These are phyloP conservation scores for Sisyra terminalis DNA, from an alignment of 2,888 invertebrate genomes.

Conservation along the genomic window DNA sequence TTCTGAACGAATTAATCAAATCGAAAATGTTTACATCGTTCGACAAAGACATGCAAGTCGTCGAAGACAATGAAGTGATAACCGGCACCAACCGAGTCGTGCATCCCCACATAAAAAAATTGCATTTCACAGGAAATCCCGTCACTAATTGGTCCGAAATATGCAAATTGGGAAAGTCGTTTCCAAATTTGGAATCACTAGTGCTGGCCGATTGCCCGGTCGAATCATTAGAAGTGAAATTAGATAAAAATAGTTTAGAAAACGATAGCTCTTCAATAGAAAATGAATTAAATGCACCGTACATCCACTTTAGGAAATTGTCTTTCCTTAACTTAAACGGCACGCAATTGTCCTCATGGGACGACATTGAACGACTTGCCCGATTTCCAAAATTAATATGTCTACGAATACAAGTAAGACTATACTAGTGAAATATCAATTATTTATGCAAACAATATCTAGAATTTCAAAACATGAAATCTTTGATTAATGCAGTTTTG, in stretches of 20 bases:
- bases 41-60: too few species aligned
- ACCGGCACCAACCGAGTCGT: slow-evolving; percentile 15
- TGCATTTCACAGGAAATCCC: slow-evolving; percentile 80
- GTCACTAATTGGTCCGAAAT: slow-evolving; percentile 74
- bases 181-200: slow-evolving; percentile 71
- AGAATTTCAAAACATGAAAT: too few species aligned
- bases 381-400: slow-evolving; percentile 70
- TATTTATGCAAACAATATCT: too few species aligned
- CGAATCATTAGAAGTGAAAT: slow-evolving; percentile 24
- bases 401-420: slow-evolving; percentile 62
- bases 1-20: too few species aligned
- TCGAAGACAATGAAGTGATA: too few species aligned
- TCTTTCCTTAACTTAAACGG: slow-evolving; percentile 73
- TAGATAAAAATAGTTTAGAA: background rate
- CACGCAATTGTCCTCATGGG: slow-evolving; percentile 69
- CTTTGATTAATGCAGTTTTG: too few species aligned
- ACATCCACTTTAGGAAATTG: slow-evolving; percentile 48
- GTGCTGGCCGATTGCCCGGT: slow-evolving; percentile 78
- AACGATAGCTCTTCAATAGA: background rate
- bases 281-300: slow-evolving; percentile 36
- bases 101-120: slow-evolving; percentile 54
- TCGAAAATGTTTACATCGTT: too few species aligned
- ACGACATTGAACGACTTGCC: slow-evolving; percentile 73
- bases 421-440: too few species aligned
- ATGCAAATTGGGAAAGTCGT: slow-evolving; percentile 65